phyloP scores from a whole-genome alignment of 2,113 vertebrate species.

The Vidua macroura region DNA sequence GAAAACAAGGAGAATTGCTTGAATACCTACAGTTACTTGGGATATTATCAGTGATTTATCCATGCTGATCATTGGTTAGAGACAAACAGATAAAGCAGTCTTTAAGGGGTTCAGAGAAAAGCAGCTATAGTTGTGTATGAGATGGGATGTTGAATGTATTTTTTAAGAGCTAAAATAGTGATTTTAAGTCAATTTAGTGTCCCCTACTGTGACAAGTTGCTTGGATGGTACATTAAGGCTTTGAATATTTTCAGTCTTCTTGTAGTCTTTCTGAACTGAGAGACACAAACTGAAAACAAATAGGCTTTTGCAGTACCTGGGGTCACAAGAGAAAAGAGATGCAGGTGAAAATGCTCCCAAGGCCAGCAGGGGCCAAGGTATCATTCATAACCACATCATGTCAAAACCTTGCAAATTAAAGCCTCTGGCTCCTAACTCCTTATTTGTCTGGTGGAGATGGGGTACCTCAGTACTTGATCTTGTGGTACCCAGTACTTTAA shows the following conservation, averaged over 20 bases:
- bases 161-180: neutral
- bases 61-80: neutral
- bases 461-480: neutral
- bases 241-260: neutral
- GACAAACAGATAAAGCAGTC: neutral
- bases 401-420: neutral
- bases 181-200: neutral
- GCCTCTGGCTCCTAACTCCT: neutral
- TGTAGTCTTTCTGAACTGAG: neutral
- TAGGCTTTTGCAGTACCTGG: neutral
- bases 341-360: neutral
- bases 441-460: neutral
- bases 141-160: neutral
- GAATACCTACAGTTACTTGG: neutral
- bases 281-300: neutral
- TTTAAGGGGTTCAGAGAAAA: neutral
- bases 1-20: neutral
- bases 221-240: neutral
- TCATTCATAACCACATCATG: neutral
- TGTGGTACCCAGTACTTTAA: neutral
- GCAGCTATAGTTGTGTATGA: neutral
- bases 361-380: neutral
- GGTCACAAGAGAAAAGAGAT: neutral
- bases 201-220: neutral
- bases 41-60: neutral